Conservation (phyloP, 2,888 invertebrate species). For the Melinopterus prodromus region DNA sequence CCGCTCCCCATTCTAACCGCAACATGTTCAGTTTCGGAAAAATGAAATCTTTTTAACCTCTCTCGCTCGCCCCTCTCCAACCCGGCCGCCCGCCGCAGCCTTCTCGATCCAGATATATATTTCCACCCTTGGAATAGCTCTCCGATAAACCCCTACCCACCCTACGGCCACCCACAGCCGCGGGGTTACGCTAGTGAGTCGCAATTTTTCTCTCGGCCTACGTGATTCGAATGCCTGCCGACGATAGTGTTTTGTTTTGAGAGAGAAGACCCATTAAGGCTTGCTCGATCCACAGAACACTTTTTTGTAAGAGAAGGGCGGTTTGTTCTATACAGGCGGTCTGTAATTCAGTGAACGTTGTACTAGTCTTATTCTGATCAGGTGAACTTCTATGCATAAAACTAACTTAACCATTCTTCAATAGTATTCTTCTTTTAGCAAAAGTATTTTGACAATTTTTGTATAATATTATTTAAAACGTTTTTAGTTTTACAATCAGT, state of each 20-base stretch:
- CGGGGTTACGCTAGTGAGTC: conserved; percentile 58
- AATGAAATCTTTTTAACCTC: conserved; percentile 60
- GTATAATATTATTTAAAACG: too few relatives aligned
- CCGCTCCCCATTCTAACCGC: conserved; percentile 49
- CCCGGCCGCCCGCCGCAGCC: conserved; percentile 27
- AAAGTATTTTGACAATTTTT: too few relatives aligned
- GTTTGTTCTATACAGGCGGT: background rate
- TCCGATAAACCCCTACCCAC: conserved; percentile 54
- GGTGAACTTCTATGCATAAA: too few relatives aligned
- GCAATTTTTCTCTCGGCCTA: conserved; percentile 62
- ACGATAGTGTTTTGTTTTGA: conserved; percentile 57
- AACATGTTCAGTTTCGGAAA: conserved; percentile 60
- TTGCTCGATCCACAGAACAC: conserved; percentile 12
- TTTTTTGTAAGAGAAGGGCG: conserved; percentile 8
- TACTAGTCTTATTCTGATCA: too few relatives aligned
- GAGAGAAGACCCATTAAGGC: conserved; percentile 48
- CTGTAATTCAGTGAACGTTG: too few relatives aligned
- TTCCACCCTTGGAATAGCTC: conserved; percentile 59
- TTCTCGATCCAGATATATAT: conserved; percentile 51
- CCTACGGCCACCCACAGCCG: conserved; percentile 45
- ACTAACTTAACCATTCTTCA: too few relatives aligned
- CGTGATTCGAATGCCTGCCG: conserved; percentile 58
- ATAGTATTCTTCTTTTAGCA: too few relatives aligned
- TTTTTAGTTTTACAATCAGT: too few relatives aligned
- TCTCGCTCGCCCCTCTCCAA: conserved; percentile 40